phyloP scores from a whole-genome alignment of 2,113 vertebrate species.

The Terrapene triunguis region DNA sequence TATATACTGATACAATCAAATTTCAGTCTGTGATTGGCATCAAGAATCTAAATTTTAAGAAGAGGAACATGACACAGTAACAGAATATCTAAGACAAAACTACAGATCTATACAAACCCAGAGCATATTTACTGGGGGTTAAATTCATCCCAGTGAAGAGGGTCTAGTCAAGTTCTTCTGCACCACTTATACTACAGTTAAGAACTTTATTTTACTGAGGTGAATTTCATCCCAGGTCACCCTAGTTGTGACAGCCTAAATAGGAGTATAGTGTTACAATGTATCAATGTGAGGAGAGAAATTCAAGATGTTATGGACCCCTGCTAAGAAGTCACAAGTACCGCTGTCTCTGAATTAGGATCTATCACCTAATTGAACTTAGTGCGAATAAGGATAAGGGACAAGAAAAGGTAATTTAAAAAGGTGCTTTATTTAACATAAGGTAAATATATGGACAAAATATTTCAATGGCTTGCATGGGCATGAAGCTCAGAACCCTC shows the following conservation, averaged over 20 bases:
- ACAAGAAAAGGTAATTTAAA: too few species aligned
- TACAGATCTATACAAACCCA: neutral
- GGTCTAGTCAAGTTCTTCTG: neutral
- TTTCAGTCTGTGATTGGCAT: neutral
- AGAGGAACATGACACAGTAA: neutral
- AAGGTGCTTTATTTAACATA: too few species aligned
- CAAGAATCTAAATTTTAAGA: neutral
- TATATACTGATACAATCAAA: neutral
- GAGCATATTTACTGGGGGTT: neutral
- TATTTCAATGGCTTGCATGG: too few species aligned
- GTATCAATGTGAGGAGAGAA: too few species aligned
- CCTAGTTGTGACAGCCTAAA: neutral
- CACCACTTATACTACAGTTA: constrained; percentile 18
- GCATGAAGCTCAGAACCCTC: too few species aligned
- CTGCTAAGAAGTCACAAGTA: too few species aligned
- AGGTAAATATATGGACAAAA: too few species aligned
- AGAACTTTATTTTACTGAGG: neutral
- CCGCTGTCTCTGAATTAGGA: too few species aligned
- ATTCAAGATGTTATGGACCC: too few species aligned
- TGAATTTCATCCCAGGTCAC: constrained; percentile 9
- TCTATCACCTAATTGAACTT: too few species aligned
- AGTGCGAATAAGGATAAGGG: too few species aligned
- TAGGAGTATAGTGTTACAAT: too few species aligned
- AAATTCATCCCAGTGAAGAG: neutral
- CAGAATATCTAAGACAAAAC: neutral